Evolutionary conservation across 1,140 invertebrate genomes (phyloP).

Genomic region (Drosophila setifemur): DNA sequence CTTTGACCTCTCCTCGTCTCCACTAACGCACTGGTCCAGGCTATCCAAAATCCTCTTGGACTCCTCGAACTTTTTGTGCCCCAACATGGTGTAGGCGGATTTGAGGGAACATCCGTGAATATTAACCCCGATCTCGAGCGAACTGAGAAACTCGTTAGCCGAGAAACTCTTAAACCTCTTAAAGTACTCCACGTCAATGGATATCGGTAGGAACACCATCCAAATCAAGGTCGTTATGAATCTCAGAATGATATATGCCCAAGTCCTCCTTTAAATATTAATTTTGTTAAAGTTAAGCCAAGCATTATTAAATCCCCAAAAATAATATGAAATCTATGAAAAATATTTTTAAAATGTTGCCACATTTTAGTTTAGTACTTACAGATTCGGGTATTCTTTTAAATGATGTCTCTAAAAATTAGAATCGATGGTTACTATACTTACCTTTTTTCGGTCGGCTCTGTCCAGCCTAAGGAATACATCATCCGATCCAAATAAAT

Average conservation of each 20-base stretch:
- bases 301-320: no score
- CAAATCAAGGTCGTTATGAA: not conserved
- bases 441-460: not conserved
- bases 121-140: constrained; percentile 36
- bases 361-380: no score
- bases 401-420: not conserved
- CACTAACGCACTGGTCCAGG: constrained; percentile 39
- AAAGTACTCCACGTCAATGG: constrained; percentile 27
- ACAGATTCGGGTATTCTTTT: no score
- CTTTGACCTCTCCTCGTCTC: not conserved
- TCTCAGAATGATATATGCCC: constrained; percentile 7
- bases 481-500: constrained; percentile 41
- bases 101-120: constrained; percentile 45
- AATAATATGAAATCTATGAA: no score
- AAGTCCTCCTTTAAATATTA: not conserved
- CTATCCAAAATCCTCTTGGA: constrained; percentile 37
- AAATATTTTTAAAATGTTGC: no score
- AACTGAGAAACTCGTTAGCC: constrained; percentile 49
- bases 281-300: no score
- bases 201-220: not conserved
- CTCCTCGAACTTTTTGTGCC: constrained; percentile 6
- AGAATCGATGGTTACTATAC: not conserved
- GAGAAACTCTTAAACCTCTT: constrained; percentile 36
- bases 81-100: constrained; percentile 13
- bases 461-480: constrained; percentile 38